Evolutionary conservation across 92 coral and sea anemone species (phyloP), one percentile per base, ranked within the genome.

Genomic region (Metridium senile): DNA sequence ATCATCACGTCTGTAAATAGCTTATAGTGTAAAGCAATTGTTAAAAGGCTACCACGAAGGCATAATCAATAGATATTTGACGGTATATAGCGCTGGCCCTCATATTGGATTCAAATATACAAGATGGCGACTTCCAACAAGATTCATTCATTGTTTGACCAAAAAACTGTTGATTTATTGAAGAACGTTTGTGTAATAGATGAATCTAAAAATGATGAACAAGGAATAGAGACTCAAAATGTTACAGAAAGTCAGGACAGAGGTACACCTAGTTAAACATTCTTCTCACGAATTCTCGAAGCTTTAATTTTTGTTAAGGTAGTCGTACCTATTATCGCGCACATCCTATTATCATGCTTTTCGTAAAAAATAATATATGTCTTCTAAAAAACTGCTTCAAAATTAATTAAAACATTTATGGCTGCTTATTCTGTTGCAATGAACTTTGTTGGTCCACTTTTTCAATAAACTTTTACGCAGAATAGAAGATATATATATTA

Each of bases 71-170:
- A 54, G 9, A 22, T 54, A 2, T 3, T 22, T 19, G 4, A 17
- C 4, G 3, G 61, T 17, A 54, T 54, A 54, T 54, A 2, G 26
- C 23, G 4, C 3, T 54, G 3, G 9, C n/a, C 61, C 9, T 17
- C 23, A 3, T 17, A n/a, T 19, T 65, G 25, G 26, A 49, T 17
- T 10, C 26, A 43, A 52, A 29, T 54, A n/a, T n/a, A 39, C 76
- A 72, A 72, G 66, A 84, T 79, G 89, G 71, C 78, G 68, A 29
- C 45, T 9, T 39, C 53, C 30, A 58, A 32, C 29, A 59, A 35
- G 68, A 16, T 11, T 28, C 26, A 47, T 47, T 75, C 90, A 22
- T 35, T 86, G 56, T 86, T 86, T 71, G 82, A 80, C 54, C 51
- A 70, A n/a, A 56, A 71, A 45, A 57, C 74, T 28, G 25, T 1